phyloP scores from a whole-genome alignment of 2,888 invertebrate species.

The Melanostoma mellinum region DNA sequence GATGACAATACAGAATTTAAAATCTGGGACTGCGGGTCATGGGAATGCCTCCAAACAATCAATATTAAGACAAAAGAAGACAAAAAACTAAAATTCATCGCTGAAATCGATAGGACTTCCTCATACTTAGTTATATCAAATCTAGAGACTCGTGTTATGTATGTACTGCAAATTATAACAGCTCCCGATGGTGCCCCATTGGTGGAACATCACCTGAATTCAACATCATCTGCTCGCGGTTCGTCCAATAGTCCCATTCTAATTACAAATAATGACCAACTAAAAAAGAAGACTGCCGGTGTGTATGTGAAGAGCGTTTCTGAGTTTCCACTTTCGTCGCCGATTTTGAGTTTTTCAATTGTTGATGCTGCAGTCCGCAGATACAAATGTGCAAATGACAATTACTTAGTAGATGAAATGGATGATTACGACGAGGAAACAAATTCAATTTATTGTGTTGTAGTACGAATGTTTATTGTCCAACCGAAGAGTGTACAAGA shows the following conservation, averaged over 20 bases:
- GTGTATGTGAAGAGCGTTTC: conserved; percentile 90
- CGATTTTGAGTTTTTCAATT: conserved; percentile 94
- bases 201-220: conserved; percentile 42
- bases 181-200: conserved; percentile 82
- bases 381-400: conserved; percentile 82
- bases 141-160: conserved; percentile 91
- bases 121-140: conserved; percentile 94
- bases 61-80: conserved; percentile 82
- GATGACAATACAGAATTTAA: conserved; percentile 95
- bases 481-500: conserved; percentile 95
- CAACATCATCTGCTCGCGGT: conserved; percentile 10
- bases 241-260: conserved; percentile 34
- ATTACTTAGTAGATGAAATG: conserved; percentile 83
- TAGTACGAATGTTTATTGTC: conserved; percentile 88
- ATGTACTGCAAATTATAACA: conserved; percentile 89
- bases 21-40: conserved; percentile 96
- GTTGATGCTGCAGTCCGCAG: conserved; percentile 87
- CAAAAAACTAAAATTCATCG: conserved; percentile 80
- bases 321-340: conserved; percentile 93
- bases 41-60: conserved; percentile 96
- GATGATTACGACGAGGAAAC: conserved; percentile 84
- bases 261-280: conserved; percentile 32
- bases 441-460: conserved; percentile 83
- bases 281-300: conserved; percentile 77
- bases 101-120: conserved; percentile 92